A percentile compares a stretch with the other conserved stretches of the same genome.
These are phyloP conservation scores for Mizuhopecten yessoensis DNA, from an alignment of 1,140 invertebrate genomes.

Conservation along the genomic window DNA sequence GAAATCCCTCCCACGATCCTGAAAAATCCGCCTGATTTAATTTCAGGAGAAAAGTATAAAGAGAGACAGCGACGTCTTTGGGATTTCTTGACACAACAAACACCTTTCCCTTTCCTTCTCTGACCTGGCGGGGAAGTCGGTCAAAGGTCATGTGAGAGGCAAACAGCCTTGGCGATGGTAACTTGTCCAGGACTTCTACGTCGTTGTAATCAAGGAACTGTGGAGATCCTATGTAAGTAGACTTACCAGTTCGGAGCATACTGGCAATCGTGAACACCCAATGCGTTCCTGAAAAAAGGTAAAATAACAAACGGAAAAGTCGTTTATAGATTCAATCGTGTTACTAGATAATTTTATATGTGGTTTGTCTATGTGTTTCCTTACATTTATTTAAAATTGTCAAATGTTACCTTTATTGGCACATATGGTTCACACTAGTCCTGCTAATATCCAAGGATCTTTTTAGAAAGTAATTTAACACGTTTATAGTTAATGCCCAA, in stretches of 20 bases:
- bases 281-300: background rate
- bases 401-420: background rate
- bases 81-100: constrained; percentile 4
- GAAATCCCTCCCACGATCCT: background rate
- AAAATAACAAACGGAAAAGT: background rate
- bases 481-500: too few relatives aligned
- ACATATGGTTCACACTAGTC: background rate
- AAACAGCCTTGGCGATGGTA: background rate
- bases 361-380: background rate
- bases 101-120: constrained; percentile 7
- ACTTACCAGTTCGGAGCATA: background rate
- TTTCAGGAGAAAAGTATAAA: background rate
- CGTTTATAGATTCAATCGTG: background rate
- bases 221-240: background rate
- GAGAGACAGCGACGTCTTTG: background rate
- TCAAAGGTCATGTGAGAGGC: constrained; percentile 29
- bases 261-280: constrained; percentile 20
- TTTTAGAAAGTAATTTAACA: too few relatives aligned
- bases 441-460: background rate
- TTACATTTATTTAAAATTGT: background rate
- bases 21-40: background rate
- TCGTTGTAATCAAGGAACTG: background rate
- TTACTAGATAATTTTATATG: background rate
- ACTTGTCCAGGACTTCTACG: background rate
- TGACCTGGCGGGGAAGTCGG: constrained; percentile 1